Conservation (phyloP, 2,113 vertebrate species). For the Amblyornis subalaris region DNA sequence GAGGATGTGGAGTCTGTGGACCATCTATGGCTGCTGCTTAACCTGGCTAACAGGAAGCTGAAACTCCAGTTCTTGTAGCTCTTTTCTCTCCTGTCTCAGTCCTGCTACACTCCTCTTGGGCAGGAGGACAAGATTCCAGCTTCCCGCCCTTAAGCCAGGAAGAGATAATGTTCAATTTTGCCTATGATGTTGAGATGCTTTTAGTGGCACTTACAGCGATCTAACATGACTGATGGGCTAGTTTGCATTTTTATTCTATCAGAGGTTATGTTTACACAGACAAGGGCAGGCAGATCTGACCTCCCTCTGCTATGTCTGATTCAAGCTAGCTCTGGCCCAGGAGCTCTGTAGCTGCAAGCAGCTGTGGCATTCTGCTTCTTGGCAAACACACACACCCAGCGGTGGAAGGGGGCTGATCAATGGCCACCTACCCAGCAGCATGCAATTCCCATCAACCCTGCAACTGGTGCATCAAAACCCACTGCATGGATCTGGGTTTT, state of each 20-base stretch:
- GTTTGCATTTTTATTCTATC: constrained; percentile 7
- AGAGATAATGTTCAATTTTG: neutral
- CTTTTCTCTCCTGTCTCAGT: neutral
- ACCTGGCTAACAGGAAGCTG: neutral
- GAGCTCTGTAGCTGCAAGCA: neutral
- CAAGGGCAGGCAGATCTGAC: neutral
- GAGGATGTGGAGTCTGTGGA: neutral
- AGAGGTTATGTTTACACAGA: constrained; percentile 20
- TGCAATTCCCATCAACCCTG: neutral
- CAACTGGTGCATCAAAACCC: neutral
- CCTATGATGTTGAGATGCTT: neutral
- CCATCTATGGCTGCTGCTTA: neutral
- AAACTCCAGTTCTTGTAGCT: neutral
- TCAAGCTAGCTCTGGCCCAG: neutral
- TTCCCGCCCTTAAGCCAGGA: neutral
- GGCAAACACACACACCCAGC: neutral
- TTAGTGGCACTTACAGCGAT: neutral
- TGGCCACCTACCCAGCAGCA: neutral
- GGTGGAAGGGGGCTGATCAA: neutral
- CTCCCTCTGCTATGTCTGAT: neutral
- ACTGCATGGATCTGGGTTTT: neutral
- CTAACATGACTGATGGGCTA: neutral
- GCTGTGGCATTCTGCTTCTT: neutral
- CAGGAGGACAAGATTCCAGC: neutral
- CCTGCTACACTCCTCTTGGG: neutral